Evolutionary conservation across 2,888 invertebrate species (phyloP), one percentile per base, ranked within the genome.

Genomic region (Caenorhabditis afra): DNA sequence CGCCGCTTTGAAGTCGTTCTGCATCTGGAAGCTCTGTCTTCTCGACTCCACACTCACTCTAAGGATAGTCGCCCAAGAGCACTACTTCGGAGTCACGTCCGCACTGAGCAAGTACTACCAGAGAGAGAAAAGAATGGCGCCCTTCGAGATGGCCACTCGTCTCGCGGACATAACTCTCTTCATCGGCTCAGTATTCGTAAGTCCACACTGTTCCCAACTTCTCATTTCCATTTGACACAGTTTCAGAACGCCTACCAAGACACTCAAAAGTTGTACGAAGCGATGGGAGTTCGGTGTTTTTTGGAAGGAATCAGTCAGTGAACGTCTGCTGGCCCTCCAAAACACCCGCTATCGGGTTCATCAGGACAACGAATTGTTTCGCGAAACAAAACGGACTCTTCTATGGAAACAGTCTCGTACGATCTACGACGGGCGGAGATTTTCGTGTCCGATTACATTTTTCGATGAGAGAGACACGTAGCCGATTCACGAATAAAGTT

Each of bases 1-100:
- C 37, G 81, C 81, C 12, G 81, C 79, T 37, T 49, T 81, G 16
- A 81, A 81, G 37, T 70, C 81, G 1, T 55, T 81, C 16, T 75
- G 76, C 49, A 55, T 71, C 16, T 79, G 75, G 81, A 81, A 81
- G 59, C 45, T 81, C 57, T 76, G 78, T 65, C 47, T 41, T 44
- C 49, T 45, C 12, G 76, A 77, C 23, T 77, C 62, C n/a, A 57
- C 76, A 8, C 64, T 62, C 12, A 61, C 68, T 0, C 45, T 76
- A 16, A 47, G 55, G 44, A 41, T 29, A 3, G 35, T 70, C 12
- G 76, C 64, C 11, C 68, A 77, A 57, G 67, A 57, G 35, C 68
- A 77, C n/a, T 68, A 77, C 23, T 62, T 16, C n/a, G 68, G 53
- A 1, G n/a, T 77, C 8, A 55, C 70, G 3, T n/a, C 53, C 10